A percentile compares a stretch with the other conserved stretches of the same genome.
Evolutionary conservation across 2,797 vertebrate species (phyloP).

Genomic region (Myotis myotis): DNA sequence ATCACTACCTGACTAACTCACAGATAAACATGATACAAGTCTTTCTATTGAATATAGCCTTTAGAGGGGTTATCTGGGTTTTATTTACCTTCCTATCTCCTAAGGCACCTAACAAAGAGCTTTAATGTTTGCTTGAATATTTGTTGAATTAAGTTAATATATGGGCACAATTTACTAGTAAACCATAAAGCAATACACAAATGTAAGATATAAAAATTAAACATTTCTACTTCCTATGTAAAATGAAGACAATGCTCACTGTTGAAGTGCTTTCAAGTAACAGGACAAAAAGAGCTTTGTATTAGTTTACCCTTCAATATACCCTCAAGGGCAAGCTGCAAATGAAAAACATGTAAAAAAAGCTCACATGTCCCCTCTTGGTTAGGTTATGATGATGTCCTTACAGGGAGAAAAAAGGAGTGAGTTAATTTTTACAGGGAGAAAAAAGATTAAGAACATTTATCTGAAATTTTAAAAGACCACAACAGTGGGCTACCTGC

Average conservation of each 20-base stretch:
- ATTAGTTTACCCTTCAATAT: slow-evolving; percentile 38
- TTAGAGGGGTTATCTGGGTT: neutral
- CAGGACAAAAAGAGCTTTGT: slow-evolving; percentile 2
- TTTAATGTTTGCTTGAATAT: neutral
- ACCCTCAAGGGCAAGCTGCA: neutral
- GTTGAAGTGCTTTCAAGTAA: slow-evolving; percentile 41
- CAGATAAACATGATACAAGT: neutral
- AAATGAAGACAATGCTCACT: slow-evolving; percentile 6
- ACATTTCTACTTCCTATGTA: neutral
- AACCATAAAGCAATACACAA: slow-evolving; percentile 6
- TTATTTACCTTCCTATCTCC: slow-evolving; percentile 11
- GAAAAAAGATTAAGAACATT: slow-evolving; percentile 6
- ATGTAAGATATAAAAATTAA: slow-evolving; percentile 24
- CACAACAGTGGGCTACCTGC: neutral
- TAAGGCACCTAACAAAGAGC: neutral
- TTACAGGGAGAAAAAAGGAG: neutral
- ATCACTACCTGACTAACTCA: neutral
- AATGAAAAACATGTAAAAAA: neutral
- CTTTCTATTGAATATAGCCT: neutral
- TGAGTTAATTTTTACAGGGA: neutral
- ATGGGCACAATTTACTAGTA: neutral
- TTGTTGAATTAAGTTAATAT: neutral
- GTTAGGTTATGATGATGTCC: neutral
- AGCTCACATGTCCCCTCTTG: neutral
- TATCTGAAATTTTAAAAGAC: neutral